phyloP scores from a whole-genome alignment of 92 coral and sea anemone genomes.

The Parazoanthus swiftii region DNA sequence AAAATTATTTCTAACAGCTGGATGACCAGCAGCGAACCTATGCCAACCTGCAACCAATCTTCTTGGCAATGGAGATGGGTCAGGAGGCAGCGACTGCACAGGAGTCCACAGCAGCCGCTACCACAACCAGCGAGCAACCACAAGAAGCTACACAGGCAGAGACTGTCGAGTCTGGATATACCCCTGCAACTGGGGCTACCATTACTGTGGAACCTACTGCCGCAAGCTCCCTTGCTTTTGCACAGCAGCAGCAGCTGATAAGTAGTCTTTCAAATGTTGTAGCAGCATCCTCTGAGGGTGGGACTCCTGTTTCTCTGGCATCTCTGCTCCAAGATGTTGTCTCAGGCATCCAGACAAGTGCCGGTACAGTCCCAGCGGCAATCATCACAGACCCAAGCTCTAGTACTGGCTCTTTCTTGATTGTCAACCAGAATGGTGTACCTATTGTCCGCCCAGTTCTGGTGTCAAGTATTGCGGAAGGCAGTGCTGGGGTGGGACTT shows the following conservation, averaged over 20 bases:
- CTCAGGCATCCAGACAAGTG: conserved; percentile 94
- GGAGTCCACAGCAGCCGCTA: conserved; percentile 42
- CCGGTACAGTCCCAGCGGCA: conserved; percentile 95
- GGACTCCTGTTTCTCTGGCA: conserved; percentile 83
- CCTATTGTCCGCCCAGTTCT: conserved; percentile 96
- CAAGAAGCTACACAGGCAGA: conserved; percentile 43
- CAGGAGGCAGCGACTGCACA: conserved; percentile 73
- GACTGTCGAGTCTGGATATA: conserved; percentile 51
- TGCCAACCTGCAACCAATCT: conserved; percentile 98
- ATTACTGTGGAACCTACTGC: conserved; percentile 54
- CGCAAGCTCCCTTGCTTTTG: conserved; percentile 49
- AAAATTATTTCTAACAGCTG: conserved; percentile 20
- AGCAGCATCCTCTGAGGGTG: conserved; percentile 66
- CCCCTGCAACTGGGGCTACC: conserved; percentile 48
- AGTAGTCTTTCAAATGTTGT: conserved; percentile 67
- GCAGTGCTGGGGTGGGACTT: conserved; percentile 57
- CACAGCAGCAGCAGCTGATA: conserved; percentile 68
- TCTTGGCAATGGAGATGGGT: conserved; percentile 99
- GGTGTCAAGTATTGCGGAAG: conserved; percentile 81
- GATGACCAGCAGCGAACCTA: conserved; percentile 91
- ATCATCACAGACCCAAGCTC: conserved; percentile 93
- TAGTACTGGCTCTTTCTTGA: conserved; percentile 91
- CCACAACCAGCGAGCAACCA: conserved; percentile 47
- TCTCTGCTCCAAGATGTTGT: conserved; percentile 97
- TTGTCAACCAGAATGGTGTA: conserved; percentile 96